These are phyloP conservation scores for Salticus scenicus DNA, from an alignment of 2,888 invertebrate species.

Conservation along the genomic window DNA sequence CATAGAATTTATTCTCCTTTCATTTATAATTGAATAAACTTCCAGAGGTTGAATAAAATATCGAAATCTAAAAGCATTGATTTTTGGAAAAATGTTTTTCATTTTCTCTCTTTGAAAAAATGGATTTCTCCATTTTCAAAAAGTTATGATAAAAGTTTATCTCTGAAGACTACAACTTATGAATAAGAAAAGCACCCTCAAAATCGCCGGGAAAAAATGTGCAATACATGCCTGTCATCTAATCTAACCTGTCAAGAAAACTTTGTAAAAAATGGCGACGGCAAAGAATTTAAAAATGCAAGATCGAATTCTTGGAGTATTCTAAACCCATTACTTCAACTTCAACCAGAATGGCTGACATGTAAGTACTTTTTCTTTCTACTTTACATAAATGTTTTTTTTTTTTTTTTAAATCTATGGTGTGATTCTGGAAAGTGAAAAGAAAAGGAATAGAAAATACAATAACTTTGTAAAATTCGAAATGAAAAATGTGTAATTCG, in stretches of 20 bases:
- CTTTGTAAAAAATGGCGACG: background rate
- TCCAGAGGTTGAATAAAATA: background rate
- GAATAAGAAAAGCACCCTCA: background rate
- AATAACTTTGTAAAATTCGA: too few species aligned
- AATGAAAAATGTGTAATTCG: too few species aligned
- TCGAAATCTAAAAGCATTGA: background rate
- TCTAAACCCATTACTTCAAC: slow-evolving; percentile 12
- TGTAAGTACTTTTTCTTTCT: slow-evolving; percentile 35
- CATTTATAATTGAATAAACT: background rate
- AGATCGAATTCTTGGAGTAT: slow-evolving; percentile 10
- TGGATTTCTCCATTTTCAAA: background rate
- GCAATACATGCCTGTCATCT: slow-evolving; percentile 25
- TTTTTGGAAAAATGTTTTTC: too few species aligned
- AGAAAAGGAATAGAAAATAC: too few species aligned
- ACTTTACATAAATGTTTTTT: background rate
- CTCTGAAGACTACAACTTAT: background rate
- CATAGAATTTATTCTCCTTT: too few species aligned
- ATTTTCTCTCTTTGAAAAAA: background rate
- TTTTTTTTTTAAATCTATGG: too few species aligned
- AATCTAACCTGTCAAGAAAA: slow-evolving; percentile 10
- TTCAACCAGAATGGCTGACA: slow-evolving; percentile 27
- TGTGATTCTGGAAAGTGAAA: too few species aligned
- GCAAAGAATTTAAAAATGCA: background rate
- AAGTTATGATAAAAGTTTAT: slow-evolving; percentile 2
- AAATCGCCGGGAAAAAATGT: slow-evolving; percentile 21